These are phyloP conservation scores for Sesamia inferens DNA, from an alignment of 2,888 invertebrate genomes.

Conservation along the genomic window DNA sequence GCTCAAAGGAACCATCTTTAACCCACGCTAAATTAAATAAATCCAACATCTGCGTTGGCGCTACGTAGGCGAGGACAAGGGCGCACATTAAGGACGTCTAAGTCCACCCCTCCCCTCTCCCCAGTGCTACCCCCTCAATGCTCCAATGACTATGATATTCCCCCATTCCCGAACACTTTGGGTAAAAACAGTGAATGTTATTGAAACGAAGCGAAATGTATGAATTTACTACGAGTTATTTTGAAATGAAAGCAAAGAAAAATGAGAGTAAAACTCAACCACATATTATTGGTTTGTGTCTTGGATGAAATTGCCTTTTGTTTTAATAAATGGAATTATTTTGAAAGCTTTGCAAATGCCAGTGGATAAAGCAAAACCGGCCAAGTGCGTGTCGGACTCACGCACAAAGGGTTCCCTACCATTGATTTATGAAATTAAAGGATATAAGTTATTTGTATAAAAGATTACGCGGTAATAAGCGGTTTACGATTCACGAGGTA, in stretches of 20 bases:
- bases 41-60: constrained; percentile 24
- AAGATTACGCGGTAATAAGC: too few relatives aligned
- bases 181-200: constrained; percentile 35
- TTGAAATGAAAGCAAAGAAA: constrained; percentile 20
- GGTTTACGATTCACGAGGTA: too few relatives aligned
- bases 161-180: constrained; percentile 21
- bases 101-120: background rate
- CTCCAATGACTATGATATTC: constrained; percentile 30
- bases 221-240: constrained; percentile 27
- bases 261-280: constrained; percentile 13
- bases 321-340: constrained; percentile 23
- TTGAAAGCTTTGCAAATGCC: constrained; percentile 16
- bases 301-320: constrained; percentile 13
- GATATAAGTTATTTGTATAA: too few relatives aligned
- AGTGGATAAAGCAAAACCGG: constrained; percentile 5
- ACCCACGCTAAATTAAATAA: constrained; percentile 30
- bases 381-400: too few relatives aligned
- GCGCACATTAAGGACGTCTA: constrained; percentile 55
- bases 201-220: constrained; percentile 30
- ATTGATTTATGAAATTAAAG: too few relatives aligned
- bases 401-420: too few relatives aligned
- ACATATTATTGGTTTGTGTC: constrained; percentile 25
- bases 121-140: constrained; percentile 9
- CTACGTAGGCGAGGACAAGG: constrained; percentile 47
- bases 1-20: constrained; percentile 16